Evolutionary conservation across 2,797 vertebrate species (phyloP).

Genomic region (Sylvilagus floridanus): DNA sequence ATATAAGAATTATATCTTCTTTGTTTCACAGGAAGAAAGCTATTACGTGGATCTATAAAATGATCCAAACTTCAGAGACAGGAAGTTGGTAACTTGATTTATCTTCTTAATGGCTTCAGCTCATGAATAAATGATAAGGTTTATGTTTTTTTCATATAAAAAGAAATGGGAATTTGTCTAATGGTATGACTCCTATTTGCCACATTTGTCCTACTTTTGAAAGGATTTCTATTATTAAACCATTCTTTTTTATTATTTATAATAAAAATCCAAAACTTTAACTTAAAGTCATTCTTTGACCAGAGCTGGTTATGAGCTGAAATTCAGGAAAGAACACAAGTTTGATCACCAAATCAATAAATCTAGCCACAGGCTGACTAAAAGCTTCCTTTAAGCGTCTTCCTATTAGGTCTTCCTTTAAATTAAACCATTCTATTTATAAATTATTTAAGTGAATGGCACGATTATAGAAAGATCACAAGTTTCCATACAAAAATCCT

Average conservation of each 20-base stretch:
- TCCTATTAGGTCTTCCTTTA: slow-evolving; percentile 87
- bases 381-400: slow-evolving; percentile 90
- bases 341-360: slow-evolving; percentile 93
- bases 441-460: slow-evolving; percentile 89
- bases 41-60: slow-evolving; percentile 89
- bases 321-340: slow-evolving; percentile 89
- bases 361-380: slow-evolving; percentile 90
- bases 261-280: slow-evolving; percentile 85
- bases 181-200: slow-evolving; percentile 85
- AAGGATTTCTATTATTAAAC: slow-evolving; percentile 86
- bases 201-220: slow-evolving; percentile 87
- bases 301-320: slow-evolving; percentile 87
- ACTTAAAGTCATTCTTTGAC: slow-evolving; percentile 88
- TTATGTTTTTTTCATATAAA: slow-evolving; percentile 89
- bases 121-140: slow-evolving; percentile 95
- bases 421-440: slow-evolving; percentile 86
- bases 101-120: slow-evolving; percentile 90
- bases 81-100: slow-evolving; percentile 92
- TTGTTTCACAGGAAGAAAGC: slow-evolving; percentile 90
- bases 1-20: slow-evolving; percentile 86
- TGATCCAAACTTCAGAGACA: slow-evolving; percentile 88
- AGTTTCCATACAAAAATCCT: slow-evolving; percentile 79
- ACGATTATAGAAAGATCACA: slow-evolving; percentile 82
- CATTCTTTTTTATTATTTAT: slow-evolving; percentile 87
- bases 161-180: slow-evolving; percentile 85